Base-by-base conservation (phyloP, 2,797 vertebrate species). In the Cossypha caffra region DNA sequence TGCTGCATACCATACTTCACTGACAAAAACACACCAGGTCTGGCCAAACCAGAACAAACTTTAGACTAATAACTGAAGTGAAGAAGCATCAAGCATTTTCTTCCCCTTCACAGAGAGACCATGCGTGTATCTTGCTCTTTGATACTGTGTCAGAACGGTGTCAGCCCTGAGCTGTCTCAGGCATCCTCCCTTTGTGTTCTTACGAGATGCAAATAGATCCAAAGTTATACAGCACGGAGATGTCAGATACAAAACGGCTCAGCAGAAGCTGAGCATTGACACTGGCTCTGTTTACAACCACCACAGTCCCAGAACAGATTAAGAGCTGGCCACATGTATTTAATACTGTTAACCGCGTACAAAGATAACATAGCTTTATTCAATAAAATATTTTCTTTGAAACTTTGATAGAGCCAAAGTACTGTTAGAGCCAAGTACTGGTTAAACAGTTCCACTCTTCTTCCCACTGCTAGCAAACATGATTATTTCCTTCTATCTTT, bases 351-450 rank as follows among this genome's bases (percentile, higher is more conserved):
- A 86, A 67, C 29, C 20, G 0, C 16, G 0, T 33, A 87, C 54
- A 91, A 82, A 73, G 59, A 71, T 83, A 96, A 89, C 37, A 84
- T 13, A 24, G 37, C 45, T 85, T 90, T 47, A 72, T 23, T 85
- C 52, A 84, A 38, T 84, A 62, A 88, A 69, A 66, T 29, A 5
- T 38, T 67, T 62, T 81, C 72, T 85, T 52, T 52, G 14, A 91
- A 93, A 68, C 38, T 81, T 42, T 31, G 19, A 78, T 11, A 13
- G 25, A 89, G 67, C 48, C 42, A 63, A 79, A 74, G 10, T 57
- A 77, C 59, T 93, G 13, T 58, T 77, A 76, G 74, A 82, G 64
- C 19, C 10, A 85, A 55, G 50, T 74, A 54, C 17, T 62, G 35
- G 54, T 63, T 78, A 68, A 94, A 86, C n/a, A 68, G 48, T 90